Evolutionary conservation across 2,113 vertebrate species (phyloP).

Genomic region (Tupaia chinensis): DNA sequence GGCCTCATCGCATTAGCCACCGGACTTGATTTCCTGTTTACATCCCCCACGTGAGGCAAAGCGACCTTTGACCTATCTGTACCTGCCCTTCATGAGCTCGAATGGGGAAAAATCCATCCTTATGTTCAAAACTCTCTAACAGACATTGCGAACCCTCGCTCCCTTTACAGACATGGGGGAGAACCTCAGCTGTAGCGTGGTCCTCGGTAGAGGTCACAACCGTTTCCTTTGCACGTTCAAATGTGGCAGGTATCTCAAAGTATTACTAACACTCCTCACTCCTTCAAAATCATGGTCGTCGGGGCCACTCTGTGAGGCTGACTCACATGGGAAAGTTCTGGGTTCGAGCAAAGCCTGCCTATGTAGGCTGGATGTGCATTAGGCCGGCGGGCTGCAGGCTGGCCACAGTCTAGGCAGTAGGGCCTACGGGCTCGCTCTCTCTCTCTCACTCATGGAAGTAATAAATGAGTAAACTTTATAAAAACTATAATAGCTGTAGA

Average conservation of each 20-base stretch:
- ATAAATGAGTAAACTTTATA: no score
- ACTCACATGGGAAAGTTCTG: no score
- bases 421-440: no score
- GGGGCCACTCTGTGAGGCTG: neutral
- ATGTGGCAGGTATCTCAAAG: neutral
- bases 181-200: neutral
- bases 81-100: neutral
- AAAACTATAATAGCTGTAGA: neutral
- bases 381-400: no score
- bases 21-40: neutral
- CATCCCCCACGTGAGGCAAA: neutral
- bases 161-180: neutral
- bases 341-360: no score
- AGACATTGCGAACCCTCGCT: neutral
- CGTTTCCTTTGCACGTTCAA: neutral
- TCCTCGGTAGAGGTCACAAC: neutral
- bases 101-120: neutral
- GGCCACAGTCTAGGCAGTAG: no score
- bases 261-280: accelerated
- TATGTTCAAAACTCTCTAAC: neutral
- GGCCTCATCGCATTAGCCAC: neutral
- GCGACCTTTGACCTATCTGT: no score
- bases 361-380: no score
- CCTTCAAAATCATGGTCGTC: neutral
- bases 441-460: no score